Conservation (phyloP, 1,140 invertebrate species). For the Leptonema lineaticorne region DNA sequence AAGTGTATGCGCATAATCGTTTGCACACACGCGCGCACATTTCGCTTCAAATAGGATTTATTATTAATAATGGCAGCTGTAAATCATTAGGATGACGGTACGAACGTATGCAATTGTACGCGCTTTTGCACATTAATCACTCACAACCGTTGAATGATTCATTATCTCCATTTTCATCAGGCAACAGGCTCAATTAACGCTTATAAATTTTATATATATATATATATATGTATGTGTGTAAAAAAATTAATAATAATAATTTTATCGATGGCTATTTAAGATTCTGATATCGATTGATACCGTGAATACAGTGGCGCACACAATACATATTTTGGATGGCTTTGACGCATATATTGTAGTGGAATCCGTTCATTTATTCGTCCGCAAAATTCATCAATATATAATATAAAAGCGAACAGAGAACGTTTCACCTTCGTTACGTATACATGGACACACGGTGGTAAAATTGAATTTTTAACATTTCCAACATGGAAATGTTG, state of each 20-base stretch:
- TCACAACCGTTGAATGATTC: slow-evolving; percentile 1
- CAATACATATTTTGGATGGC: too few species aligned
- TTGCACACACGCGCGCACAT: too few species aligned
- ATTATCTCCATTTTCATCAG: slow-evolving; percentile 19
- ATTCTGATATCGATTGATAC: background rate
- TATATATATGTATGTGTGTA: too few species aligned
- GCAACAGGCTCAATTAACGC: slow-evolving; percentile 4
- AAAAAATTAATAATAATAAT: background rate
- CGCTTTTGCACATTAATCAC: slow-evolving; percentile 12
- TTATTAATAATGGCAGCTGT: slow-evolving; percentile 6
- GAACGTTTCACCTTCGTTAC: slow-evolving; percentile 3
- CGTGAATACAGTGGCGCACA: too few species aligned
- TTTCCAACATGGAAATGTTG: slow-evolving; percentile 2
- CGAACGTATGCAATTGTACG: slow-evolving; percentile 13
- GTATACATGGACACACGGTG: slow-evolving; percentile 1
- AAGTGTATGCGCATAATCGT: too few species aligned
- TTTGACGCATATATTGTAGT: too few species aligned
- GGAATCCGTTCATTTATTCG: too few species aligned
- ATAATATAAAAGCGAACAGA: background rate
- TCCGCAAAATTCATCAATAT: slow-evolving; percentile 4
- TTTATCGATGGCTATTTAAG: slow-evolving; percentile 2
- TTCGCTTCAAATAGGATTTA: background rate
- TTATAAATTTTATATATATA: slow-evolving; percentile 1
- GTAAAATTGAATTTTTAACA: slow-evolving; percentile 17
- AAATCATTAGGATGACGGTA: slow-evolving; percentile 10